phyloP scores from a whole-genome alignment of 2,888 invertebrate species.

The Microdon myrmicae region DNA sequence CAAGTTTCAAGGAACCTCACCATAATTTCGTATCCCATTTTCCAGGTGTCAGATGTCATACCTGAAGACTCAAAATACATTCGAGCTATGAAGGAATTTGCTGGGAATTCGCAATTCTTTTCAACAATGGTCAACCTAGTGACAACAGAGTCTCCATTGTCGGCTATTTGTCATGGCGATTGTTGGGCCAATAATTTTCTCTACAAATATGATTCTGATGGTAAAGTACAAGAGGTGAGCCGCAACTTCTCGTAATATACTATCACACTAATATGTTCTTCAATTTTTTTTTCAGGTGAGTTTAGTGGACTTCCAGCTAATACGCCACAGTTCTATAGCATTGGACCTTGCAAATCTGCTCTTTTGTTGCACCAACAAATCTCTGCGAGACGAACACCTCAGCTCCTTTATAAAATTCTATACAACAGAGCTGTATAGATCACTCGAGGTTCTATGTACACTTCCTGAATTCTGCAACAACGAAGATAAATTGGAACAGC shows the following conservation, averaged over 20 bases:
- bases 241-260: neutral
- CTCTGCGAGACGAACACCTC: conserved; percentile 72
- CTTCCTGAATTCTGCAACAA: conserved; percentile 63
- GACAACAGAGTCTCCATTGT: conserved; percentile 72
- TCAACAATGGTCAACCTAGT: conserved; percentile 75
- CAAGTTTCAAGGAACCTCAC: neutral
- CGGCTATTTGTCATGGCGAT: conserved; percentile 79
- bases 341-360: conserved; percentile 75
- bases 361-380: conserved; percentile 74
- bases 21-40: neutral
- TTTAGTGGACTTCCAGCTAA: conserved; percentile 77
- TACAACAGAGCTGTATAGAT: conserved; percentile 70
- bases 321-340: conserved; percentile 76
- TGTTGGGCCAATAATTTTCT: conserved; percentile 82
- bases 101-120: conserved; percentile 74
- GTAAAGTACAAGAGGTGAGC: conserved; percentile 70
- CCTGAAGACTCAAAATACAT: conserved; percentile 69
- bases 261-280: neutral
- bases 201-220: conserved; percentile 70
- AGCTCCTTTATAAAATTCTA: conserved; percentile 72
- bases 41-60: conserved; percentile 61
- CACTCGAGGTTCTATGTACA: conserved; percentile 69
- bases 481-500: conserved; percentile 69
- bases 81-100: conserved; percentile 71
- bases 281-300: conserved; percentile 69